A percentile compares a stretch with the other conserved stretches of the same genome.
phyloP scores from a whole-genome alignment of 2,797 vertebrate species.

The Fistularia commersonii region DNA sequence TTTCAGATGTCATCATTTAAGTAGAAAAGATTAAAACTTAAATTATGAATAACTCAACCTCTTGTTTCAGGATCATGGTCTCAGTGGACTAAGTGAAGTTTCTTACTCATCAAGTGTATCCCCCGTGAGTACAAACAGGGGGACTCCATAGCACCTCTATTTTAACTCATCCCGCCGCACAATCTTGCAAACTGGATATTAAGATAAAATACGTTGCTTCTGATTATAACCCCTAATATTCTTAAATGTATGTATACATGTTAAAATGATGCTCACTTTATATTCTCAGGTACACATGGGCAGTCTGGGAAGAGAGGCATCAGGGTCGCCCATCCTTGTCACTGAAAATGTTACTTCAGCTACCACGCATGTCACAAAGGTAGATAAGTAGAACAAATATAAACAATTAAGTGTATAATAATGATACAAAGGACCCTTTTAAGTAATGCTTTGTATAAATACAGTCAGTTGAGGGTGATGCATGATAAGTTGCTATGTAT shows the following conservation, averaged over 20 bases:
- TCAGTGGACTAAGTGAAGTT: conserved; percentile 64
- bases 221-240: too few species aligned
- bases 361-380: conserved; percentile 97
- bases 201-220: too few species aligned
- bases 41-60: not conserved
- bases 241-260: too few species aligned
- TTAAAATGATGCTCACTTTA: not conserved
- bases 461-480: not conserved
- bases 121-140: conserved; percentile 69
- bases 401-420: too few species aligned
- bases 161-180: conserved; percentile 32
- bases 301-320: conserved; percentile 68
- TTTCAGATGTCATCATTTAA: too few species aligned
- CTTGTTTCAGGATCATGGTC: conserved; percentile 71
- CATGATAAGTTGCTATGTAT: conserved; percentile 19
- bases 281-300: conserved; percentile 69
- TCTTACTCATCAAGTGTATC: conserved; percentile 71
- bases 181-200: too few species aligned
- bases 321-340: conserved; percentile 71
- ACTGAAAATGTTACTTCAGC: conserved; percentile 95
- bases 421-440: not conserved
- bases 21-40: too few species aligned
- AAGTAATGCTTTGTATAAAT: not conserved
- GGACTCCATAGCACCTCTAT: conserved; percentile 13
- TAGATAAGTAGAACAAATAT: conserved; percentile 56